phyloP scores from a whole-genome alignment of 2,888 invertebrate genomes.

The Drosophila formosana region DNA sequence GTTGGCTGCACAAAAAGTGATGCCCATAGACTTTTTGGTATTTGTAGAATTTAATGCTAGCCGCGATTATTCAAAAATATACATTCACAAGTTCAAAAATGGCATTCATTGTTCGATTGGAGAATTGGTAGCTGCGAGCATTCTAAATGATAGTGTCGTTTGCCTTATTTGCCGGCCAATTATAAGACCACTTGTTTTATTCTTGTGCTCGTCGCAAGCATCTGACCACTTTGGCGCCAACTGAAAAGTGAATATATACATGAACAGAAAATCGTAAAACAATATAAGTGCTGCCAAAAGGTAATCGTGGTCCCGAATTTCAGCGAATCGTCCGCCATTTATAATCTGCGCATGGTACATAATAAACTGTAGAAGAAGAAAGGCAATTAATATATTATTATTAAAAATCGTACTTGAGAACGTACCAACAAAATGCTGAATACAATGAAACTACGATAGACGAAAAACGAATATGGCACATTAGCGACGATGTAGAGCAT shows the following conservation, averaged over 20 bases:
- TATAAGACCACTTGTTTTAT: slow-evolving; percentile 7
- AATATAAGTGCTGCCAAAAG: slow-evolving; percentile 54
- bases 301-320: slow-evolving; percentile 59
- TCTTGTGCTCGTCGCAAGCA: slow-evolving; percentile 29
- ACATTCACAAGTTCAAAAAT: neutral
- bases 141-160: no score
- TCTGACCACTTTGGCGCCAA: slow-evolving; percentile 57
- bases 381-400: neutral
- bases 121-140: neutral
- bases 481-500: slow-evolving; percentile 58
- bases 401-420: neutral
- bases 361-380: slow-evolving; percentile 44
- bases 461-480: slow-evolving; percentile 42
- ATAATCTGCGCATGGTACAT: slow-evolving; percentile 72
- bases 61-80: slow-evolving; percentile 18
- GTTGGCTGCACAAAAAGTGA: slow-evolving; percentile 37
- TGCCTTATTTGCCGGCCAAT: neutral
- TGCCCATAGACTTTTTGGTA: slow-evolving; percentile 23
- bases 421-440: slow-evolving; percentile 48
- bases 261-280: slow-evolving; percentile 58
- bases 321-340: slow-evolving; percentile 60
- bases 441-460: slow-evolving; percentile 41
- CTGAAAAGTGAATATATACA: slow-evolving; percentile 56
- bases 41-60: slow-evolving; percentile 3
- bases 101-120: neutral